These are phyloP conservation scores for Fulica atra DNA, from an alignment of 2,113 vertebrate genomes.

Conservation along the genomic window DNA sequence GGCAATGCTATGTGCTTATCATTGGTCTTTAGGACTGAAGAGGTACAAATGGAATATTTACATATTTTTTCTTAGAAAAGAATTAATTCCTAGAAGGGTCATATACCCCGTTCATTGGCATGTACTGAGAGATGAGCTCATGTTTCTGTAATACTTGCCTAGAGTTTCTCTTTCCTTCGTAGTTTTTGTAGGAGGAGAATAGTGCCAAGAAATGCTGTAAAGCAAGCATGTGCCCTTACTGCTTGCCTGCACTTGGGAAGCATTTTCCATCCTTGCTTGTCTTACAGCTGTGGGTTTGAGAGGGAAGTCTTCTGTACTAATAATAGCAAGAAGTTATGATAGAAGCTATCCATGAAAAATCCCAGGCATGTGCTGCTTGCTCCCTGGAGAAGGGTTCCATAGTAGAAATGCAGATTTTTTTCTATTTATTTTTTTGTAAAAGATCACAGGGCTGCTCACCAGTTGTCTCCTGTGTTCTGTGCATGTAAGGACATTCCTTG, in stretches of 20 bases:
- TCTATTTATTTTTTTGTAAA: slow-evolving; percentile 15
- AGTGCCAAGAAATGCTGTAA: background rate
- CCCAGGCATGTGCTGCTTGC: slow-evolving; percentile 69
- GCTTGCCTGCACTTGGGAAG: background rate
- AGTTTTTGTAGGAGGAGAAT: background rate
- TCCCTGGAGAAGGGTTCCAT: slow-evolving; percentile 52
- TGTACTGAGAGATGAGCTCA: background rate
- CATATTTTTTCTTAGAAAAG: background rate
- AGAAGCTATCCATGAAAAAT: slow-evolving; percentile 68
- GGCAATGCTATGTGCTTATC: fast-evolving
- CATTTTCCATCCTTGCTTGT: slow-evolving; percentile 41
- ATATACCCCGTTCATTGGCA: background rate
- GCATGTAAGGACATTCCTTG: slow-evolving; percentile 73
- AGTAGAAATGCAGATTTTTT: slow-evolving; percentile 32
- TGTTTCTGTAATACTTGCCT: background rate
- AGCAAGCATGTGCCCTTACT: background rate
- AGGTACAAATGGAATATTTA: background rate
- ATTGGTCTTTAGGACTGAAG: background rate
- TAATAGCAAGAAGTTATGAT: slow-evolving; percentile 75
- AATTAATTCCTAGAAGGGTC: background rate
- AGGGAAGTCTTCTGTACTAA: slow-evolving; percentile 73
- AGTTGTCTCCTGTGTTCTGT: slow-evolving; percentile 76
- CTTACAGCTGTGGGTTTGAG: slow-evolving; percentile 67
- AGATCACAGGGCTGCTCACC: slow-evolving; percentile 64
- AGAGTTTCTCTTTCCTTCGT: background rate